A percentile compares a stretch with the other conserved stretches of the same genome.
Conservation (phyloP, 2,888 invertebrate genomes). For the Stenodema calcarata region DNA sequence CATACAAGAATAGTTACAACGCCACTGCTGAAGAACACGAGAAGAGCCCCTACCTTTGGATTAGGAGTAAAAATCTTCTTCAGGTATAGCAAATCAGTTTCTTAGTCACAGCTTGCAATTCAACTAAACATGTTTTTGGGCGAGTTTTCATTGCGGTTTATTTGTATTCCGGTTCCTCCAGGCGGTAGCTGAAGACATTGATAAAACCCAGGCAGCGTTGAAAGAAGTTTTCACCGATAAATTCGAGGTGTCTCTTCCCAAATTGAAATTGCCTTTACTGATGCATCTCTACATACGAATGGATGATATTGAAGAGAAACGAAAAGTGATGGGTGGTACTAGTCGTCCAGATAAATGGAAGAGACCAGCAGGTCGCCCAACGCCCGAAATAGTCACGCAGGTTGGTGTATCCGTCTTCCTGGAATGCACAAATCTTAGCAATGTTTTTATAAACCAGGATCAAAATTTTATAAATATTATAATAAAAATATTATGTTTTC, state of each 20-base stretch:
- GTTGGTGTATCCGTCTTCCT: not conserved
- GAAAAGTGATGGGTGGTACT: slow-evolving; percentile 20
- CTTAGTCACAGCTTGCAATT: not conserved
- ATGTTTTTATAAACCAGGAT: not conserved
- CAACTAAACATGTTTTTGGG: too few species aligned
- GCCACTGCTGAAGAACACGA: slow-evolving; percentile 36
- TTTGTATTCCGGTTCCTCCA: too few species aligned
- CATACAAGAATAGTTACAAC: slow-evolving; percentile 12
- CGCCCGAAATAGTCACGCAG: not conserved
- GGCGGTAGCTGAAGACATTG: slow-evolving; percentile 6
- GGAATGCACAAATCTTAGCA: not conserved
- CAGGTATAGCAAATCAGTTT: not conserved
- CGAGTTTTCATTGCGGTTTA: too few species aligned
- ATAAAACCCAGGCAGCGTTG: slow-evolving; percentile 12
- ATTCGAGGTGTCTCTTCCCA: slow-evolving; percentile 12
- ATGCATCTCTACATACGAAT: slow-evolving; percentile 42
- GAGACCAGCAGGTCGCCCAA: not conserved
- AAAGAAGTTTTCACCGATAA: slow-evolving; percentile 19
- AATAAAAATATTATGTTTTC: not conserved
- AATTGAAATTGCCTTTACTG: slow-evolving; percentile 32
- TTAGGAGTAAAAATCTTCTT: slow-evolving; percentile 24
- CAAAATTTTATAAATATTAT: not conserved
- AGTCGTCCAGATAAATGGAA: slow-evolving; percentile 9
- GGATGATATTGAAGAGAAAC: slow-evolving; percentile 33
- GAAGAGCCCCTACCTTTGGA: slow-evolving; percentile 28